phyloP scores from a whole-genome alignment of 2,888 invertebrate genomes.

The Trachelus stipa region DNA sequence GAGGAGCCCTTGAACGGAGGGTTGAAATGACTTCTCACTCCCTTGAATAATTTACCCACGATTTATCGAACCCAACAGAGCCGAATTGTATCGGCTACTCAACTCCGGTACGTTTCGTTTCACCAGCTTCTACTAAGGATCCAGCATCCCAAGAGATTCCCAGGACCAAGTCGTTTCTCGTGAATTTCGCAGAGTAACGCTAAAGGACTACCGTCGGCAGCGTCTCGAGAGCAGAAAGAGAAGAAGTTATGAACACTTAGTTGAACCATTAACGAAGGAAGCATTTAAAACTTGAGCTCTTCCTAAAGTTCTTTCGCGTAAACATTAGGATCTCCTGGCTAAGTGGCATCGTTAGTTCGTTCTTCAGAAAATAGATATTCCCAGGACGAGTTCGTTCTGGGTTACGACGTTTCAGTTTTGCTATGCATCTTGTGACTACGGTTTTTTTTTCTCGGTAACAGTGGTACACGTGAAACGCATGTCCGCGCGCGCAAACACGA shows the following conservation, averaged over 20 bases:
- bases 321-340: constrained; percentile 51
- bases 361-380: constrained; percentile 35
- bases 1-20: constrained; percentile 8
- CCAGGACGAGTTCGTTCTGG: constrained; percentile 29
- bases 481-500: background rate
- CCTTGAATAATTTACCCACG: constrained; percentile 34
- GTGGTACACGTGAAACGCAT: background rate
- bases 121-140: constrained; percentile 12
- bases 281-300: constrained; percentile 41
- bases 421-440: background rate
- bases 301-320: constrained; percentile 50
- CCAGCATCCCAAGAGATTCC: background rate
- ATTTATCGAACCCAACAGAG: constrained; percentile 31
- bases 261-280: constrained; percentile 54
- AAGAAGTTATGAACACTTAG: constrained; percentile 48
- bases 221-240: constrained; percentile 24
- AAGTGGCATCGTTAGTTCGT: constrained; percentile 51
- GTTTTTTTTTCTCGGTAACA: background rate
- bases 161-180: background rate
- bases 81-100: constrained; percentile 4
- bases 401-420: constrained; percentile 33
- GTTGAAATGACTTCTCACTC: background rate
- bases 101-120: constrained; percentile 12
- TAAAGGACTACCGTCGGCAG: constrained; percentile 32
- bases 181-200: constrained; percentile 2